These are phyloP conservation scores for Arizona elegans DNA, from an alignment of 2,113 vertebrate species.

Conservation along the genomic window DNA sequence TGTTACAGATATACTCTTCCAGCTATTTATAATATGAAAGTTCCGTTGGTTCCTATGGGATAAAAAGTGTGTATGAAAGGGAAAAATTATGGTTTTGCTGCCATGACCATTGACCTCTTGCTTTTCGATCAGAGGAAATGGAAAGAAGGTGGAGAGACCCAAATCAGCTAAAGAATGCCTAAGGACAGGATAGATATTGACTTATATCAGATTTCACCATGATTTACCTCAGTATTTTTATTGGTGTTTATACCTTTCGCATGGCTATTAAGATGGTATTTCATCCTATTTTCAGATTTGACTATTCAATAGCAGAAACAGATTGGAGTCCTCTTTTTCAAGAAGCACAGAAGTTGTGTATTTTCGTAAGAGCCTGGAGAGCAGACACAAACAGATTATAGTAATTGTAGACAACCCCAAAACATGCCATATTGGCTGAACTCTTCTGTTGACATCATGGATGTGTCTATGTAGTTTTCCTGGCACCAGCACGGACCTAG, in stretches of 20 bases:
- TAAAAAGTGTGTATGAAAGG: not conserved
- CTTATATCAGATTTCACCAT: not conserved
- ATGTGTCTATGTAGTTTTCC: not conserved
- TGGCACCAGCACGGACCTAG: not conserved
- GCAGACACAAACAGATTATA: not conserved
- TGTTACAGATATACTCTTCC: not conserved
- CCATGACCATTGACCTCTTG: not conserved
- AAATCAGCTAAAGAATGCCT: not conserved
- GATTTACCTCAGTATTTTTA: not conserved
- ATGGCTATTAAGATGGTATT: not conserved
- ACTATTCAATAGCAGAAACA: not conserved
- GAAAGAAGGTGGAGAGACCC: not conserved
- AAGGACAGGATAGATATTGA: not conserved
- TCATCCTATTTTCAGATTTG: not conserved
- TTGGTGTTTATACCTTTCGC: not conserved
- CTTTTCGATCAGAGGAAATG: not conserved
- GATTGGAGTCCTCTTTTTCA: not conserved
- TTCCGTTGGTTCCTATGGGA: not conserved
- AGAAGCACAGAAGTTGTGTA: not conserved
- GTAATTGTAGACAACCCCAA: not conserved
- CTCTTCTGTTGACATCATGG: not conserved
- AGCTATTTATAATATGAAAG: not conserved
- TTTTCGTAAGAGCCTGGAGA: not conserved
- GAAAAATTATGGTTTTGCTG: not conserved
- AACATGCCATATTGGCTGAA: not conserved